These are phyloP conservation scores for Menura novaehollandiae DNA, from an alignment of 2,113 vertebrate species.

Conservation along the genomic window DNA sequence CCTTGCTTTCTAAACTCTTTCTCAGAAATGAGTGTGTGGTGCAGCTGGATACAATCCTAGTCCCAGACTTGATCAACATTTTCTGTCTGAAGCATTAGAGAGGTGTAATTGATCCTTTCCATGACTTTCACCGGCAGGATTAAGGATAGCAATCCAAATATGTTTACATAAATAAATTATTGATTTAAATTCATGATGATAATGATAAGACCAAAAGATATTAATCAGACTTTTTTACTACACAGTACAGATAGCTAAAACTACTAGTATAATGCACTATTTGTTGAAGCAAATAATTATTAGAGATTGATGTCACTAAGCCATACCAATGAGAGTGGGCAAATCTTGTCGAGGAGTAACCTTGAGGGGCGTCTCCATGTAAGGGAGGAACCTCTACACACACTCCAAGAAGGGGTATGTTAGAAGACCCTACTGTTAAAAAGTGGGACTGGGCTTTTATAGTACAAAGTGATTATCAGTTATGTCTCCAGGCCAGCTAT, in stretches of 20 bases:
- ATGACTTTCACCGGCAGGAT: not conserved
- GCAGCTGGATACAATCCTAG: not conserved
- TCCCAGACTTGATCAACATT: not conserved
- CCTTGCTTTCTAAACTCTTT: not conserved
- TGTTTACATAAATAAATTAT: not conserved
- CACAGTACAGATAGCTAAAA: not conserved
- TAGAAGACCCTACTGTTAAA: not conserved
- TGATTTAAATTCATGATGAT: not conserved
- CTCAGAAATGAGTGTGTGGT: not conserved
- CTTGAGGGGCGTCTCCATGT: not conserved
- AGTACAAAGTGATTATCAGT: not conserved
- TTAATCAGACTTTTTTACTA: not conserved
- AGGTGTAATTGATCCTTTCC: not conserved
- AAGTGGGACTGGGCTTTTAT: not conserved
- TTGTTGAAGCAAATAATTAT: not conserved
- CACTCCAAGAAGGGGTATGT: accelerated
- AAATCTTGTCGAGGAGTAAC: not conserved
- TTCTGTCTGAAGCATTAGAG: not conserved
- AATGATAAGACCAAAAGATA: not conserved
- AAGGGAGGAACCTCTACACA: not conserved
- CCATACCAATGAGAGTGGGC: not conserved
- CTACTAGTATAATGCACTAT: not conserved
- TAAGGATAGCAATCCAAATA: not conserved
- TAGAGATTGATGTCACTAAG: accelerated
- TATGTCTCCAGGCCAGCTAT: not conserved